Evolutionary conservation across 2,888 invertebrate genomes (phyloP).

Genomic region (Pachycephus smyrnensis): DNA sequence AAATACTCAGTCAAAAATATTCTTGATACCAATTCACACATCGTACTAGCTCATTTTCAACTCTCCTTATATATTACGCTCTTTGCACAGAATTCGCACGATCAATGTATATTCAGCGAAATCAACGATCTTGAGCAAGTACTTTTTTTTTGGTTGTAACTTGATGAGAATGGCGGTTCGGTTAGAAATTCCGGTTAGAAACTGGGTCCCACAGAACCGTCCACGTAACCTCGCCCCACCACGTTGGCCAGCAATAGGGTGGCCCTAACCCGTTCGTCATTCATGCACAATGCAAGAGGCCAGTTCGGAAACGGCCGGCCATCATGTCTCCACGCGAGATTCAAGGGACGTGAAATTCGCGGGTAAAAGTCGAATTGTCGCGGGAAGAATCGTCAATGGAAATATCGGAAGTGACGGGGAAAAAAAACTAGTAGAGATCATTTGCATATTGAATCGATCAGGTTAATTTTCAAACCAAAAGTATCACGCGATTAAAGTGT

Average conservation of each 20-base stretch:
- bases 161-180: neutral
- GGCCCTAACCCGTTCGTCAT: constrained; percentile 45
- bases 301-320: constrained; percentile 56
- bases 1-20: neutral
- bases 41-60: neutral
- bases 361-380: neutral
- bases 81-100: neutral
- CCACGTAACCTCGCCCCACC: constrained; percentile 43
- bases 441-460: neutral
- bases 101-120: neutral
- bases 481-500: neutral
- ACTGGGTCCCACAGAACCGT: neutral
- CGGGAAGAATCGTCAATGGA: neutral
- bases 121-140: neutral
- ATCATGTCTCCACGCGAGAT: constrained; percentile 46
- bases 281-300: constrained; percentile 59
- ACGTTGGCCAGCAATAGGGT: constrained; percentile 51
- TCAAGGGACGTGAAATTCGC: neutral
- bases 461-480: neutral
- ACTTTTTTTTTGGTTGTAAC: neutral
- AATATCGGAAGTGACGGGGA: neutral
- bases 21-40: neutral
- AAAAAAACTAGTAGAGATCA: neutral
- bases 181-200: neutral
- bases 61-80: neutral